A percentile compares a stretch with the other conserved stretches of the same genome.
Conservation (phyloP, 2,113 vertebrate genomes). For the Astatoreochromis straeleni region DNA sequence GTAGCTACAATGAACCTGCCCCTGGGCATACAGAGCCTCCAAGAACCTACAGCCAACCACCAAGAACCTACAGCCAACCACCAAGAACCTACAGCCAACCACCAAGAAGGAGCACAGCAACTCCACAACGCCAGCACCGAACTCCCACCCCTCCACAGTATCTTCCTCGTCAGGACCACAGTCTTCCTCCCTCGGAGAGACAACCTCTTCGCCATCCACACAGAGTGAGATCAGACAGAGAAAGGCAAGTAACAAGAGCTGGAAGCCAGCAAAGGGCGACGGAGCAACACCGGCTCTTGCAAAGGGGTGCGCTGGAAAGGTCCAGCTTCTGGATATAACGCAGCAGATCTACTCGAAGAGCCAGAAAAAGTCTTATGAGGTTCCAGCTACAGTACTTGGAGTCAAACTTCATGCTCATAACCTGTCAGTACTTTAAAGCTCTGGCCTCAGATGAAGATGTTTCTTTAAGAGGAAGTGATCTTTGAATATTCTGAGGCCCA, state of each 20-base stretch:
- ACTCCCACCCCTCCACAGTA: not conserved
- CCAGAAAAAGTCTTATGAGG: not conserved
- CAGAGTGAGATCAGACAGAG: not conserved
- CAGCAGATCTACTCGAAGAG: not conserved
- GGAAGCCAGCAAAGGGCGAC: not conserved
- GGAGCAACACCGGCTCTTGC: constrained; percentile 45
- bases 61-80: not conserved
- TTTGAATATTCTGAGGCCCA: not conserved
- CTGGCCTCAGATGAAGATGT: not conserved
- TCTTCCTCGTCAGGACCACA: not conserved
- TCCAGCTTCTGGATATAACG: constrained; percentile 71
- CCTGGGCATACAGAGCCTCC: not conserved
- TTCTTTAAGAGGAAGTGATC: not conserved
- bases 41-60: not conserved
- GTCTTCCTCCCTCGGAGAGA: constrained; percentile 25
- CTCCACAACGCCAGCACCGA: not conserved
- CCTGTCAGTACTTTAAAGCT: not conserved
- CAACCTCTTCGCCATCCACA: not conserved
- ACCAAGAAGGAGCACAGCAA: not conserved
- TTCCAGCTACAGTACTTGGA: not conserved
- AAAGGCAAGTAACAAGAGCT: not conserved
- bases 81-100: not conserved
- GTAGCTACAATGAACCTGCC: not conserved
- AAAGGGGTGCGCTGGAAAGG: constrained; percentile 44
- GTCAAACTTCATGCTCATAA: not conserved